Conservation (phyloP, 2,888 invertebrate species). For the Sinhomidia bicolor region DNA sequence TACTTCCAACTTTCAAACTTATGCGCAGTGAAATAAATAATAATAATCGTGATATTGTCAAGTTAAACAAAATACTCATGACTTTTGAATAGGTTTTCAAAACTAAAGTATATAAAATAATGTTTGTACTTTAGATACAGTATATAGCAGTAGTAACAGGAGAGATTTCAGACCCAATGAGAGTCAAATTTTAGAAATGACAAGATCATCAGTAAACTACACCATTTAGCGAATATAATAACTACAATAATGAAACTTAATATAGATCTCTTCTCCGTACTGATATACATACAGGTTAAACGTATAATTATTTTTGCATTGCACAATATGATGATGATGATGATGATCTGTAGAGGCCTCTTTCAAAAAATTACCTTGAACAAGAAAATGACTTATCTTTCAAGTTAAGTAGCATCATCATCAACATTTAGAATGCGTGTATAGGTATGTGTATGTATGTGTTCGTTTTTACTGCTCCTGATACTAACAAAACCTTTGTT, state of each 20-base stretch:
- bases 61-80: slow-evolving; percentile 4
- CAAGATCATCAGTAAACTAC: slow-evolving; percentile 17
- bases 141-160: neutral
- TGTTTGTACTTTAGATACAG: neutral
- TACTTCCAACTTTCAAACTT: neutral
- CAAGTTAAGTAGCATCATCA: slow-evolving; percentile 49
- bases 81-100: slow-evolving; percentile 19
- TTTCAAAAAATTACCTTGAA: slow-evolving; percentile 68
- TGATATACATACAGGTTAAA: neutral
- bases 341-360: neutral
- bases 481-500: neutral
- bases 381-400: slow-evolving; percentile 66
- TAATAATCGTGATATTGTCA: neutral
- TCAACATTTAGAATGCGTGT: neutral
- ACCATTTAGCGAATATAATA: slow-evolving; percentile 4
- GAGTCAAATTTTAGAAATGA: slow-evolving; percentile 26
- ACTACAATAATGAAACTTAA: neutral
- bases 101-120: neutral
- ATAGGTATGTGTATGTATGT: too few species aligned
- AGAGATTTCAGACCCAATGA: slow-evolving; percentile 39
- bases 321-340: slow-evolving; percentile 25
- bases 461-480: slow-evolving; percentile 14
- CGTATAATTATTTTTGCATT: slow-evolving; percentile 29
- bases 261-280: neutral
- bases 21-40: slow-evolving; percentile 21